A percentile compares a stretch with the other conserved stretches of the same genome.
These are phyloP conservation scores for Charaxes varanes DNA, from an alignment of 1,140 invertebrate genomes.

Conservation along the genomic window DNA sequence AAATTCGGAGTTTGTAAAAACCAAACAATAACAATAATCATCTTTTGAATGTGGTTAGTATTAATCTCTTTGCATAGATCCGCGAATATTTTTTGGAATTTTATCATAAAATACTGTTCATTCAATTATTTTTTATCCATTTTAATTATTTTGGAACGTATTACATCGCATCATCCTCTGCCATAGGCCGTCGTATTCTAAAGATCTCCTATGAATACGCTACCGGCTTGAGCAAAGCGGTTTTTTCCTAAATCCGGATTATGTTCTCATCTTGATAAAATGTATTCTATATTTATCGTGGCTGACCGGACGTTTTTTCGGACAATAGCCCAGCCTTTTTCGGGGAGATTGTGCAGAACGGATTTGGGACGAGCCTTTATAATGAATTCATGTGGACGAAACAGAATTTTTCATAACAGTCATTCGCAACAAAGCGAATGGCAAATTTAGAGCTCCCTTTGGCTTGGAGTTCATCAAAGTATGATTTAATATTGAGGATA, in stretches of 20 bases:
- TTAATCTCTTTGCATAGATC: too few species aligned
- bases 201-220: constrained; percentile 13
- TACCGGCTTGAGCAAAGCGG: constrained; percentile 11
- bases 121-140: too few species aligned
- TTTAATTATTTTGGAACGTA: too few species aligned
- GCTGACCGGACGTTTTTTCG: constrained; percentile 60
- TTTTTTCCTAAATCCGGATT: constrained; percentile 54
- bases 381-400: constrained; percentile 34
- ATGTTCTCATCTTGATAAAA: constrained; percentile 49
- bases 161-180: too few species aligned
- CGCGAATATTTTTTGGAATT: too few species aligned
- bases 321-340: constrained; percentile 40
- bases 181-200: too few species aligned
- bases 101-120: too few species aligned
- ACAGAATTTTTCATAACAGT: constrained; percentile 24
- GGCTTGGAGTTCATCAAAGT: not conserved
- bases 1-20: too few species aligned
- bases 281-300: constrained; percentile 57
- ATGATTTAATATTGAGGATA: too few species aligned
- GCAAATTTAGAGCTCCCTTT: not conserved
- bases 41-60: too few species aligned
- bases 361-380: constrained; percentile 28
- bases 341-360: constrained; percentile 37
- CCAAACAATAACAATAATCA: too few species aligned
- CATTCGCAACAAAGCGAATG: constrained; percentile 17